Evolutionary conservation across 1,140 invertebrate genomes (phyloP).

Genomic region (Sycobia sp.): DNA sequence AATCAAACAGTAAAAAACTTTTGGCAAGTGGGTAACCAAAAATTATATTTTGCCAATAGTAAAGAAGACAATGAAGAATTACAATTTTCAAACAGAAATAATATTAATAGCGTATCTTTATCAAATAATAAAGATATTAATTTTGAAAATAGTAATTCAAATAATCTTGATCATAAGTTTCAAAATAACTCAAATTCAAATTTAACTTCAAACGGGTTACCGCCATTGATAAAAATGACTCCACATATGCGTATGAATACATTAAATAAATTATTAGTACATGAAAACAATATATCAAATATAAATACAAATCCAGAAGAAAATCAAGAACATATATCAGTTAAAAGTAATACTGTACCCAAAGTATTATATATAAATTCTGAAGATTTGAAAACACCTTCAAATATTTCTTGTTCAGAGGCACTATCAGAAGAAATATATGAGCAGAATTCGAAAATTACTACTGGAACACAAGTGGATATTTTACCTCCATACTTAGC

Average conservation of each 20-base stretch:
- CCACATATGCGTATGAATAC: background rate
- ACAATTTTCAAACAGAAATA: conserved; percentile 5
- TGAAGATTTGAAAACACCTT: background rate
- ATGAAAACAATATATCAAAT: background rate
- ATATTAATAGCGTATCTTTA: background rate
- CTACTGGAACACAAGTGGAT: conserved; percentile 25
- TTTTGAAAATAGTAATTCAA: background rate
- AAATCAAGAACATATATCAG: conserved; percentile 1
- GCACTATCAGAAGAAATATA: background rate
- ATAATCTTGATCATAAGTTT: background rate
- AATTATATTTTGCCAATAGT: conserved; percentile 12
- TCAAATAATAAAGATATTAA: background rate
- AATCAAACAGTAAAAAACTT: conserved; percentile 5
- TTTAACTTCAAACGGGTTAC: background rate
- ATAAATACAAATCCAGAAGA: background rate
- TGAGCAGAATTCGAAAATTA: conserved; percentile 7
- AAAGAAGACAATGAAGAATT: conserved; percentile 1
- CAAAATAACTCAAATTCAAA: background rate
- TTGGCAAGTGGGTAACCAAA: conserved; percentile 28
- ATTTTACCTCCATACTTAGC: conserved; percentile 22
- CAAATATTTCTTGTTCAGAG: background rate
- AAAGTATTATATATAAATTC: background rate
- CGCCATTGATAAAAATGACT: conserved; percentile 23
- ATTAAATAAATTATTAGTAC: background rate
- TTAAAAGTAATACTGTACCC: background rate